Base-by-base conservation (phyloP, 2,113 vertebrate species). In the Hippocampus mohnikei region DNA sequence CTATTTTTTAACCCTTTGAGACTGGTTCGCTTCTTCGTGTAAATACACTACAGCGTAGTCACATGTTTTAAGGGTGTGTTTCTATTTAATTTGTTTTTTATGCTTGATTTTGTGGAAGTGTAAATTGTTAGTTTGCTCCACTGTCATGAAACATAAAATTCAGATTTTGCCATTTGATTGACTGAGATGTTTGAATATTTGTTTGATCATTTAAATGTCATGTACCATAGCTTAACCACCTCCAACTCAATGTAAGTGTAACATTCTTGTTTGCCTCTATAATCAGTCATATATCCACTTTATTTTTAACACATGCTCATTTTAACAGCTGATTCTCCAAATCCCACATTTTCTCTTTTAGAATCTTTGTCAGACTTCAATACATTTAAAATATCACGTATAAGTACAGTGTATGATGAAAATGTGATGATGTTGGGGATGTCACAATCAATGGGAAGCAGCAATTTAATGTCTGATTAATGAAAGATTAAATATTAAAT, bases 351-450 rank as follows among this genome's bases (percentile, higher is more conserved):
- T 18, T 29, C 23, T 58, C 7, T 70, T 79, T 75, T 81, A 81
- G 69, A 80, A 78, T 64, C 25, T 70, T 80, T 25, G 62, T 81
- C 44, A 59, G 52, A 79, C 60, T 42, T 48, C 44, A 70, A 66
- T 69, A 74, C 20, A 78, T 85, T 74, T 82, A 72, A 66, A 52
- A 77, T 79, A 73, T 83, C 72, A 70, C 82, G 56, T 66, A 33
- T 82, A 48, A 59, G 70, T 80, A 69, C n/a, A 40, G 41, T 75
- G 53, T 75, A 23, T 74, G 58, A 71, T 52, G 56, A 59, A 71
- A 73, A 55, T 64, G 37, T 69, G 64, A 79, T 53, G 76, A 70
- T 71, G 42, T 2, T 33, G 77, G 53, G 70, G 52, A 55, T 69
- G 56, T 81, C 15, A 48, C 50, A 58, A 29, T 69, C 40, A 33